Conservation (phyloP, 2,888 invertebrate genomes). For the Nomada ferruginata region DNA sequence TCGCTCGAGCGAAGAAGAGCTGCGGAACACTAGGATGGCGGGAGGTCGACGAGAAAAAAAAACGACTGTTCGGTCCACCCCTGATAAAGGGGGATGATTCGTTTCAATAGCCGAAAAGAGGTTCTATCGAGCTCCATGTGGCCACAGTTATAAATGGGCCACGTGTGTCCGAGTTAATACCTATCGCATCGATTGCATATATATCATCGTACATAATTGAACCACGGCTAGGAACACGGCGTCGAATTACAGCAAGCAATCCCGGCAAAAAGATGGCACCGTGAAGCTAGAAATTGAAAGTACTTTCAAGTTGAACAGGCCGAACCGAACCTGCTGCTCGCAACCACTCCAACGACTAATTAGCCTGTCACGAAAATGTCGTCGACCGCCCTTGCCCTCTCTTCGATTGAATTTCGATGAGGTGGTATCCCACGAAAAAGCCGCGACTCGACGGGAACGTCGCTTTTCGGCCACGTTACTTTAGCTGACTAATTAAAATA, state of each 20-base stretch:
- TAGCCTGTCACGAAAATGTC: constrained; percentile 22
- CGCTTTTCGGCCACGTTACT: not conserved
- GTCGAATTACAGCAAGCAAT: not conserved
- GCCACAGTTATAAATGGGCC: constrained; percentile 18
- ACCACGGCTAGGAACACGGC: not conserved
- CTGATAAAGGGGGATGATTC: not conserved
- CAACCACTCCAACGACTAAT: constrained; percentile 7
- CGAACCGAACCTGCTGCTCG: too few relatives aligned
- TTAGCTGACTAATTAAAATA: constrained; percentile 25
- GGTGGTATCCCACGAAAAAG: not conserved
- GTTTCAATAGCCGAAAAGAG: constrained; percentile 21
- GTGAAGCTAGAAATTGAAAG: too few relatives aligned
- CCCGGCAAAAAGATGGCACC: not conserved
- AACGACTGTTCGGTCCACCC: not conserved
- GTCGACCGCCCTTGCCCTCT: too few relatives aligned
- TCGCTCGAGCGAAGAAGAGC: not conserved
- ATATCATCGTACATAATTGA: constrained; percentile 23
- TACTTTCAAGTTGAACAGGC: too few relatives aligned
- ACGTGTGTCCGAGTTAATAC: constrained; percentile 5
- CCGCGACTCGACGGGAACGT: not conserved
- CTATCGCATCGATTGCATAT: constrained; percentile 24
- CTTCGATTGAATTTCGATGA: not conserved
- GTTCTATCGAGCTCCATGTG: constrained; percentile 23
- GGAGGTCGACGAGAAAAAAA: not conserved
- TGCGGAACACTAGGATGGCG: not conserved